Percentiles rank a stretch among this genome's conserved stretches.
These are phyloP conservation scores for Trigoniulus corallinus DNA, from an alignment of 1,140 invertebrate genomes.

Conservation along the genomic window DNA sequence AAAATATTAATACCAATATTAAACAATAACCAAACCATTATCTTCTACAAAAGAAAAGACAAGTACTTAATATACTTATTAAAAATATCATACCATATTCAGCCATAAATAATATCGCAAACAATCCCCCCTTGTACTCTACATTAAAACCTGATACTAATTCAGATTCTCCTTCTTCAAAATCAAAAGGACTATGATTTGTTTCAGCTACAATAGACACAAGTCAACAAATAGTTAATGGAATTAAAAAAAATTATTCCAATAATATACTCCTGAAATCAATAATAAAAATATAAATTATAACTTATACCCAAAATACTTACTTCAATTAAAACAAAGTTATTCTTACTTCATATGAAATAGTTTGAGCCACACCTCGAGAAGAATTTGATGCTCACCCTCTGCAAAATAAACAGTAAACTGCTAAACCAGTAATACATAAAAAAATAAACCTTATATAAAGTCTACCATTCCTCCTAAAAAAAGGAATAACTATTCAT, in stretches of 20 bases:
- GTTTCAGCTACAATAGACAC: conserved; percentile 37
- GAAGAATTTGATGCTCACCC: neutral
- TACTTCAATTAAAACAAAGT: neutral
- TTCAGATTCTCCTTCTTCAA: conserved; percentile 52
- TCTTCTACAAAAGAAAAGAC: conserved; percentile 31
- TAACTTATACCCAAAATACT: neutral
- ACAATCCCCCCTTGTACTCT: conserved; percentile 45
- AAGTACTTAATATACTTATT: conserved; percentile 24
- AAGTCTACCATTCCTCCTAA: neutral
- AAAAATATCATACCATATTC: conserved; percentile 51
- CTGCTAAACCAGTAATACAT: neutral
- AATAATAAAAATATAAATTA: neutral
- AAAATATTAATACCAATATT: conserved; percentile 34
- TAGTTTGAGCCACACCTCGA: neutral
- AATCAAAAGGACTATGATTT: conserved; percentile 60
- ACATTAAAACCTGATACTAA: conserved; percentile 59
- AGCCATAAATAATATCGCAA: conserved; percentile 52
- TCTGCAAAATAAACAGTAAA: neutral
- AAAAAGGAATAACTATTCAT: neutral
- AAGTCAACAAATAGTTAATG: neutral
- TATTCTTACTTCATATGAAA: neutral
- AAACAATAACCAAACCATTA: conserved; percentile 33
- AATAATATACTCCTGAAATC: neutral
- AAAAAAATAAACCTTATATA: neutral
- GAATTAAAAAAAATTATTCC: neutral